Percentiles rank a stretch among this genome's conserved stretches.
These are phyloP conservation scores for Melanotus villosus DNA, from an alignment of 2,888 invertebrate species.

Conservation along the genomic window DNA sequence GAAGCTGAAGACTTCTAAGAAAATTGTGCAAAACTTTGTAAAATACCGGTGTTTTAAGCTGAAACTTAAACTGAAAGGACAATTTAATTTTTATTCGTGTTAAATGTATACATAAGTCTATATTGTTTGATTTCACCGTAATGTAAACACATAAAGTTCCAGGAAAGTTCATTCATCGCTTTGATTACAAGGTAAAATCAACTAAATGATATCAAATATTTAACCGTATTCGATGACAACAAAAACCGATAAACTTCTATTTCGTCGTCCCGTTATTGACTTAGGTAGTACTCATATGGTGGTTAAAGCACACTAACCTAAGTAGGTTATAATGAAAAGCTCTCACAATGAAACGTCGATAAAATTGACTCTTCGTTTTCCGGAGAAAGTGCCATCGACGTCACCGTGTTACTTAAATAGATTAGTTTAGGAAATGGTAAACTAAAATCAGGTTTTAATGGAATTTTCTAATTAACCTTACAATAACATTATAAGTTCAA, in stretches of 20 bases:
- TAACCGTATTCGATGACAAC: background rate
- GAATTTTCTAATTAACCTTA: conserved; percentile 1
- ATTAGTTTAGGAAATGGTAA: background rate
- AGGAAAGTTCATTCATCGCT: background rate
- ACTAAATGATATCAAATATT: background rate
- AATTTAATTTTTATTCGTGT: no score
- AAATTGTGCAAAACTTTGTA: no score
- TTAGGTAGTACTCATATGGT: background rate
- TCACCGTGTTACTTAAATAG: background rate
- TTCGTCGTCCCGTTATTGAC: background rate
- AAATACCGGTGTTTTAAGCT: no score
- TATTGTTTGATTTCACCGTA: background rate
- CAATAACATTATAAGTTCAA: conserved; percentile 8
- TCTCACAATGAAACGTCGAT: background rate
- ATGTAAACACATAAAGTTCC: background rate
- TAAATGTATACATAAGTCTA: no score
- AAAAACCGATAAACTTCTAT: background rate
- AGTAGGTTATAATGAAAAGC: background rate
- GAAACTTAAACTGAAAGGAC: no score
- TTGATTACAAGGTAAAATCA: background rate
- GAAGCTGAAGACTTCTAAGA: no score
- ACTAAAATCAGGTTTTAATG: conserved; percentile 4
- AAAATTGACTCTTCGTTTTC: background rate
- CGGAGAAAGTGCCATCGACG: conserved; percentile 1
- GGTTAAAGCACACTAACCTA: background rate